Percentiles rank a stretch among this genome's conserved stretches.
These are phyloP conservation scores for Tautogolabrus adspersus DNA, from an alignment of 2,113 vertebrate genomes.

Conservation along the genomic window DNA sequence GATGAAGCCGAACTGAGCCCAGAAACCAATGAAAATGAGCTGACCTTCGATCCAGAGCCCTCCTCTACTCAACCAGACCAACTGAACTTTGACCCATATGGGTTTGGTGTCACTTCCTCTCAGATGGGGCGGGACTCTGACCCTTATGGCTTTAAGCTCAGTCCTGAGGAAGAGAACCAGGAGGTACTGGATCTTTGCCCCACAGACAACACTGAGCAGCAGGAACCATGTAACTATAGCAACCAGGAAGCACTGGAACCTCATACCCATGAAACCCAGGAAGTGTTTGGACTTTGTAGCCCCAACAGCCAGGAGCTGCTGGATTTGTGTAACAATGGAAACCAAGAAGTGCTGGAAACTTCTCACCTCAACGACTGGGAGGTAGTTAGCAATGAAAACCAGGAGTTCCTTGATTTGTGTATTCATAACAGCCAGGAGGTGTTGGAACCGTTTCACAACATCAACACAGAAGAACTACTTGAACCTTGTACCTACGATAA, in stretches of 20 bases:
- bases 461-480: conserved; percentile 12
- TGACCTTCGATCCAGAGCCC: conserved; percentile 53
- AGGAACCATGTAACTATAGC: conserved; percentile 28
- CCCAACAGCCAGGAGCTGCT: conserved; percentile 27
- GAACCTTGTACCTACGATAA: conserved; percentile 38
- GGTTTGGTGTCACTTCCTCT: conserved; percentile 60
- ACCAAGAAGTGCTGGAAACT: conserved; percentile 56
- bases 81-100: conserved; percentile 52
- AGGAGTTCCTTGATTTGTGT: conserved; percentile 39
- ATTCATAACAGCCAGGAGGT: conserved; percentile 68
- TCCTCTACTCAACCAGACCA: conserved; percentile 43
- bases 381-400: conserved; percentile 36
- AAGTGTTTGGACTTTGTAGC: conserved; percentile 55
- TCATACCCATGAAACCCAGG: conserved; percentile 55
- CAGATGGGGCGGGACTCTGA: conserved; percentile 58
- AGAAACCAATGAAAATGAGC: conserved; percentile 46
- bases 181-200: conserved; percentile 56
- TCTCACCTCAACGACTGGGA: conserved; percentile 11
- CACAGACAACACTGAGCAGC: conserved; percentile 40
- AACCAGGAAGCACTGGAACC: conserved; percentile 53
- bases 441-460: conserved; percentile 36
- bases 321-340: conserved; percentile 44
- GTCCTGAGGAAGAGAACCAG: conserved; percentile 73
- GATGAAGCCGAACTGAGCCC: conserved; percentile 72
- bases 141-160: conserved; percentile 79